These are phyloP conservation scores for Phycodurus eques DNA, from an alignment of 2,113 vertebrate genomes.

Conservation along the genomic window DNA sequence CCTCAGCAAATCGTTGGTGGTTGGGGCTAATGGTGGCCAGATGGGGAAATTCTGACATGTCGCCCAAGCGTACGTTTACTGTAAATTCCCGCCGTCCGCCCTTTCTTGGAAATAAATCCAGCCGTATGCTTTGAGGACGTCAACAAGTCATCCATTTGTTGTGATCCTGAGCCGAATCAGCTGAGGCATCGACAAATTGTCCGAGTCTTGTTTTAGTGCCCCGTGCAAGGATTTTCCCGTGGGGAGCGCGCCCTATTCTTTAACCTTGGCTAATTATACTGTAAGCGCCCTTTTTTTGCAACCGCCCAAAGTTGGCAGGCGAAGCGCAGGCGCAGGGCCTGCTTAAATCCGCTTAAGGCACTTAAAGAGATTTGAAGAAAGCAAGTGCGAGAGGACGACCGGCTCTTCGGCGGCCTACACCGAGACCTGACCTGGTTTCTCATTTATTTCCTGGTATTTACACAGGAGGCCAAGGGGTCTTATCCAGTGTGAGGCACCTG, in stretches of 20 bases:
- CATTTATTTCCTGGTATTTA: conserved; percentile 47
- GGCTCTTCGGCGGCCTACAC: conserved; percentile 5
- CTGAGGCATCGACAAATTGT: conserved; percentile 51
- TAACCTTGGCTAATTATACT: conserved; percentile 62
- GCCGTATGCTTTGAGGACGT: not conserved
- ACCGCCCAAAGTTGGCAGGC: conserved; percentile 45
- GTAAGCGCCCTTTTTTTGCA: conserved; percentile 55
- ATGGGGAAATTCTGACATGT: conserved; percentile 8
- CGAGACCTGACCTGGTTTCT: not conserved
- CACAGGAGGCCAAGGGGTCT: conserved; percentile 43
- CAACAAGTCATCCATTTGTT: conserved; percentile 14
- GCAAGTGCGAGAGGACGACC: conserved; percentile 34
- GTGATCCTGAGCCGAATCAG: not conserved
- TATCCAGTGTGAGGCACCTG: conserved; percentile 63
- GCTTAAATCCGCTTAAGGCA: conserved; percentile 63
- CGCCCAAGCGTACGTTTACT: conserved; percentile 1
- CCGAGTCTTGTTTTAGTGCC: conserved; percentile 33
- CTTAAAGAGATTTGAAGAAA: conserved; percentile 63
- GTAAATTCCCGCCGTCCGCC: not conserved
- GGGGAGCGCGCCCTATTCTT: conserved; percentile 45
- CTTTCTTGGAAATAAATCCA: not conserved
- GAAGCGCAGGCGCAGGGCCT: conserved; percentile 42
- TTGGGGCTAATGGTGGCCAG: conserved; percentile 1
- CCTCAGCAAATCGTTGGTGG: not conserved
- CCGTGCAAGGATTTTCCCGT: conserved; percentile 22